phyloP scores from a whole-genome alignment of 2,113 vertebrate genomes.

The Pholis gunnellus region DNA sequence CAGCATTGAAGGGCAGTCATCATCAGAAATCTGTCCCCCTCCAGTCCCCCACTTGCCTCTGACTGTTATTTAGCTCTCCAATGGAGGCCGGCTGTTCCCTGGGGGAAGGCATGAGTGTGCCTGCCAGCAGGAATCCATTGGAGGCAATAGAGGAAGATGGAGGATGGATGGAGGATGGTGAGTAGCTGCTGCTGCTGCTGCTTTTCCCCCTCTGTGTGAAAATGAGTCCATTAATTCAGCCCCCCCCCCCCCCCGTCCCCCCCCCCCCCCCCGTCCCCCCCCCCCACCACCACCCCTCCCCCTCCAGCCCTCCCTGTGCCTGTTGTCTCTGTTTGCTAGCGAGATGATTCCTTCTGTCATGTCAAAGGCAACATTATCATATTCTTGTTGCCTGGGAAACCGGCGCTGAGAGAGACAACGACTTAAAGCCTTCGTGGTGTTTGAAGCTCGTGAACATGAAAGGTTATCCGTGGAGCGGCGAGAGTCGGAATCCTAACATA shows the following conservation, averaged over 20 bases:
- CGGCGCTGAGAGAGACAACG: slow-evolving; percentile 74
- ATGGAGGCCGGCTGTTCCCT: slow-evolving; percentile 72
- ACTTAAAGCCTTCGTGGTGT: slow-evolving; percentile 75
- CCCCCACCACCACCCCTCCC: neutral
- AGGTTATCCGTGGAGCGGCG: slow-evolving; percentile 73
- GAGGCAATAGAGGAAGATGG: slow-evolving; percentile 78
- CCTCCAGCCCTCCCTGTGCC: slow-evolving; percentile 74
- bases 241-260: slow-evolving; percentile 44
- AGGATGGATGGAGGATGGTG: slow-evolving; percentile 77
- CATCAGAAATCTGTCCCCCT: slow-evolving; percentile 71
- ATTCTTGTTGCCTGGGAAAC: slow-evolving; percentile 85
- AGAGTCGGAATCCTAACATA: slow-evolving; percentile 66
- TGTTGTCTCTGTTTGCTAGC: slow-evolving; percentile 86
- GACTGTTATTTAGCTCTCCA: slow-evolving; percentile 80
- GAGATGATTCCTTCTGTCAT: slow-evolving; percentile 86
- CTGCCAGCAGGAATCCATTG: slow-evolving; percentile 77
- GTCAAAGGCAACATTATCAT: slow-evolving; percentile 87
- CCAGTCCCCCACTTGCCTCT: slow-evolving; percentile 62
- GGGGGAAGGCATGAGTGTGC: slow-evolving; percentile 72
- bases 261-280: slow-evolving; percentile 39
- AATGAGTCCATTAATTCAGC: slow-evolving; percentile 83
- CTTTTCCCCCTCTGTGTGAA: slow-evolving; percentile 80
- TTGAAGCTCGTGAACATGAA: slow-evolving; percentile 82
- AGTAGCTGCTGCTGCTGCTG: slow-evolving; percentile 64
- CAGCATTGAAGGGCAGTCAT: slow-evolving; percentile 71